These are phyloP conservation scores for Silurus meridionalis DNA, from an alignment of 2,113 vertebrate genomes.

Conservation along the genomic window DNA sequence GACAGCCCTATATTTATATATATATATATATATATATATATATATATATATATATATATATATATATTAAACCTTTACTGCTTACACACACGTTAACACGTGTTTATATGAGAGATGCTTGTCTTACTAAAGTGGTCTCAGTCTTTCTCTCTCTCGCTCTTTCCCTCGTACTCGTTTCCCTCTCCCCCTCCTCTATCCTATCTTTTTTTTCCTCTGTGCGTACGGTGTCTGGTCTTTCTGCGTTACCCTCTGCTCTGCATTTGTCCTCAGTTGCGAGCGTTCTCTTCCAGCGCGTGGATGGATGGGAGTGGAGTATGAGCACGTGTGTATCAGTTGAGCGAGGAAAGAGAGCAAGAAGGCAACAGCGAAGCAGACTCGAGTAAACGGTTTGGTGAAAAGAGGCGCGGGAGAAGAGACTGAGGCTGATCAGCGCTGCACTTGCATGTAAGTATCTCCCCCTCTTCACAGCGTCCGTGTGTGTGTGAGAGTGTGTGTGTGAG, in stretches of 20 bases:
- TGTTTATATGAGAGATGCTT: not conserved
- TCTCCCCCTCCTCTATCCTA: conserved; percentile 33
- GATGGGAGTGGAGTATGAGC: conserved; percentile 54
- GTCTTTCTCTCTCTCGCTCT: conserved; percentile 20
- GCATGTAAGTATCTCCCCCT: conserved; percentile 41
- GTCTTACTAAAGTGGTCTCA: not conserved
- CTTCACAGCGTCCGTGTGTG: conserved; percentile 53
- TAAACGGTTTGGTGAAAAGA: conserved; percentile 49
- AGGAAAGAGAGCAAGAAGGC: conserved; percentile 43
- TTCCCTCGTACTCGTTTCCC: conserved; percentile 22
- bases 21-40: no score
- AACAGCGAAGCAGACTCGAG: conserved; percentile 55
- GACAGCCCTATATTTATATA: not conserved
- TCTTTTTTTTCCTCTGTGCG: conserved; percentile 50
- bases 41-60: no score
- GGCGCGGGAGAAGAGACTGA: conserved; percentile 45
- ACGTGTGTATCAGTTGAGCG: conserved; percentile 36
- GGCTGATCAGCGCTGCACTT: conserved; percentile 22
- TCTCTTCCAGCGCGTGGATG: conserved; percentile 53
- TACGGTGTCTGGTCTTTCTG: conserved; percentile 30
- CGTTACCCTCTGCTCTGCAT: conserved; percentile 42
- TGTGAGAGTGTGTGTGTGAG: conserved; percentile 57
- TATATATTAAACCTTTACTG: not conserved
- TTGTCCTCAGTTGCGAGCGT: conserved; percentile 43
- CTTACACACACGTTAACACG: not conserved